These are phyloP conservation scores for Mayetiola destructor DNA, from an alignment of 2,888 invertebrate genomes.

Conservation along the genomic window DNA sequence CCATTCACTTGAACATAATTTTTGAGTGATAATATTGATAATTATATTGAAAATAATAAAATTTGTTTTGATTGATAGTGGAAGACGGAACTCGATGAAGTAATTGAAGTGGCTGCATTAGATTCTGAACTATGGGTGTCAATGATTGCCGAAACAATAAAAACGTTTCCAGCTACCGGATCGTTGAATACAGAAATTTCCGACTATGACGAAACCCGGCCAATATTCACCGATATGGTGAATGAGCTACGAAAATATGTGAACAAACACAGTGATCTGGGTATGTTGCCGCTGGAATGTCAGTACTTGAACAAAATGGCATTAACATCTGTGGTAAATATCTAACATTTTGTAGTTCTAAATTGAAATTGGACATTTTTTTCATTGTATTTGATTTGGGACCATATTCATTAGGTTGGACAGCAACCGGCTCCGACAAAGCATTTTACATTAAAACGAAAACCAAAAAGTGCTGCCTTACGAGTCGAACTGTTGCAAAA, in stretches of 20 bases:
- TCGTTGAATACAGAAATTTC: constrained; percentile 78
- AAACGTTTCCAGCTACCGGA: constrained; percentile 80
- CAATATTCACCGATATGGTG: constrained; percentile 80
- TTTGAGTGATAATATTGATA: background rate
- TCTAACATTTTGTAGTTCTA: constrained; percentile 25
- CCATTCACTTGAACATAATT: background rate
- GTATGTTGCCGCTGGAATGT: constrained; percentile 87
- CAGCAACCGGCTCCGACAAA: constrained; percentile 71
- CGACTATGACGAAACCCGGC: constrained; percentile 76
- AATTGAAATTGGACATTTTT: constrained; percentile 13
- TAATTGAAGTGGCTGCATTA: constrained; percentile 79
- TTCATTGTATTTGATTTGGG: constrained; percentile 16
- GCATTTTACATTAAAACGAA: constrained; percentile 84
- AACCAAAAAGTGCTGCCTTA: constrained; percentile 85
- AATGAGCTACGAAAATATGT: constrained; percentile 69
- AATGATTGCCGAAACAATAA: constrained; percentile 89
- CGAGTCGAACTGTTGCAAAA: constrained; percentile 82
- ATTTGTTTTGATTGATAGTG: constrained; percentile 60
- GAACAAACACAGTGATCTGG: constrained; percentile 68
- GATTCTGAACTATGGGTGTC: constrained; percentile 96
- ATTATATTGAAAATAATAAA: constrained; percentile 31
- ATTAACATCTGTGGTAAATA: constrained; percentile 60
- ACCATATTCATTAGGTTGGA: constrained; percentile 52
- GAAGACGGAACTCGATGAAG: constrained; percentile 84
- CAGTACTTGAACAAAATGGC: constrained; percentile 91